A percentile compares a stretch with the other conserved stretches of the same genome.
phyloP scores from a whole-genome alignment of 2,797 vertebrate genomes.

The Phaenicophaeus curvirostris region DNA sequence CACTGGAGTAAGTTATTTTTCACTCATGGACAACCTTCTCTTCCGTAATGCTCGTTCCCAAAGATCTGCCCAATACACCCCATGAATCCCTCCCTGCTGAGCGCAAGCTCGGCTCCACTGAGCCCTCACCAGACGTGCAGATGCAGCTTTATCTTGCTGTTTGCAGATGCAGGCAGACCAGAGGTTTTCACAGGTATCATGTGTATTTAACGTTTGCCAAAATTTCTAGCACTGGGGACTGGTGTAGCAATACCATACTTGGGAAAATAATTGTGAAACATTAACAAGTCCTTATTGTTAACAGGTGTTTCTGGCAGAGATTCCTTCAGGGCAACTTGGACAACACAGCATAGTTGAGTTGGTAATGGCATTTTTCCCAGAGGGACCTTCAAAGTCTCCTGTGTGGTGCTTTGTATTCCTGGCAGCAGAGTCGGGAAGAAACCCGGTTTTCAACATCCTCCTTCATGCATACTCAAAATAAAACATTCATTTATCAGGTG shows the following conservation, averaged over 20 bases:
- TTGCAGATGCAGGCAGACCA: background rate
- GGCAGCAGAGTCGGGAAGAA: slow-evolving; percentile 34
- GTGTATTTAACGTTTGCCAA: background rate
- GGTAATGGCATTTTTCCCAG: slow-evolving; percentile 42
- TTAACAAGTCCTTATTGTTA: slow-evolving; percentile 68
- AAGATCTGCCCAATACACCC: background rate
- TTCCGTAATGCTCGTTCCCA: background rate
- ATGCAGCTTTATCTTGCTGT: background rate
- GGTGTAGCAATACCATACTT: slow-evolving; percentile 48
- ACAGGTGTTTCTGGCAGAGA: slow-evolving; percentile 63
- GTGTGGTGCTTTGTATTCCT: slow-evolving; percentile 21
- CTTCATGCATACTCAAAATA: slow-evolving; percentile 4
- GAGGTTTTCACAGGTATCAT: background rate
- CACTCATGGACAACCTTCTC: background rate
- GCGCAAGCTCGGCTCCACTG: background rate
- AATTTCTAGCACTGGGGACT: background rate
- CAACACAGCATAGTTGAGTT: background rate
- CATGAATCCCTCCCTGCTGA: background rate
- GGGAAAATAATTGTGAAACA: slow-evolving; percentile 62
- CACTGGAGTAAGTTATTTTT: background rate
- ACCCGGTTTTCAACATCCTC: slow-evolving; percentile 5
- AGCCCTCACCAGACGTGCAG: background rate
- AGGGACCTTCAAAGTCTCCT: slow-evolving; percentile 22
- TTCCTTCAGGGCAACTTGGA: slow-evolving; percentile 48
- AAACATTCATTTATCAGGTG: background rate